Evolutionary conservation across 2,797 vertebrate genomes (phyloP), one percentile per base, ranked within the genome.

Genomic region (Cichlasoma orientale): DNA sequence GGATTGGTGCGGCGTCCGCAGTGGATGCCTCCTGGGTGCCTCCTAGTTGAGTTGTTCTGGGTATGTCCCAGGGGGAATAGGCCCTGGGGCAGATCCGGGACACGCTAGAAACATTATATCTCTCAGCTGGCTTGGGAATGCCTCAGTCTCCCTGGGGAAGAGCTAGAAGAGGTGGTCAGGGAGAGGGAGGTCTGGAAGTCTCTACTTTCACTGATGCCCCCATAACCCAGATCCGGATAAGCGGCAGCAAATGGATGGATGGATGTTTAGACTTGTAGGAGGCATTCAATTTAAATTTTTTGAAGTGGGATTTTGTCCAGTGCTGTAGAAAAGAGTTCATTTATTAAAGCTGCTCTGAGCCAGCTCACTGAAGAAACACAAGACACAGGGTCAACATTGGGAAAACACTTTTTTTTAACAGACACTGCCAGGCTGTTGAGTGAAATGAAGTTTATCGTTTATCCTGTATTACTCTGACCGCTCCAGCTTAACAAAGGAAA

Each of bases 21-120:
- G 8, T 33, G 33, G 33, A 9, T 33, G 33, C 33, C 33, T 33
- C 31, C 29, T 29, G 29, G 29, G 29, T 8, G 36, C 38, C 33
- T 41, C 38, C 36, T 63, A 63, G 36, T 7, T 41, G 1, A 63
- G 21, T 16, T 41, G 36, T 41, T 41, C 3, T n/a, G 13, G 58
- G 3, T 23, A 16, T 0, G 58, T 61, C 59, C 3, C 36, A 41
- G 0, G 0, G n/a, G 58, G 21, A 41, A 12, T 3, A 12, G 36
- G 36, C 9, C 36, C 38, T 3, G 36, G 58, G 13, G 58, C 21
- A 25, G 36, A 14, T 63, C 0, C 58, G 0, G 1, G n/a, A 59
- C 7, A 21, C 33, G 14, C 57, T 9, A 33, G 58, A 25, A 7
- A 41, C 19, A 61, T 10, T 61, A 61, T 10, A 25, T 41, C 38